Conservation (phyloP, 2,113 vertebrate species). For the Nicator chloris region DNA sequence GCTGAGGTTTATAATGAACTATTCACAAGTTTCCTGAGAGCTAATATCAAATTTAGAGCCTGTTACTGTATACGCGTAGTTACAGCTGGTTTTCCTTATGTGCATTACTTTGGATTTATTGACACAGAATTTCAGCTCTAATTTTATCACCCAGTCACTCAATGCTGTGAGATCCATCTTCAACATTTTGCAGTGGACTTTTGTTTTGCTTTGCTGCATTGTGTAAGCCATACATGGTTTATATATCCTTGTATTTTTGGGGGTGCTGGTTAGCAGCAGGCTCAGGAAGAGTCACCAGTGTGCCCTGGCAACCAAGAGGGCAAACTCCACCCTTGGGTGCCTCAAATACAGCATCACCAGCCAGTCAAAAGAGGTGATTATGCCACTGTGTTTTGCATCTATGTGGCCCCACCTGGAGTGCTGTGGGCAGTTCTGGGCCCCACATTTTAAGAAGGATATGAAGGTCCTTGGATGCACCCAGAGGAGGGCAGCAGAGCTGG, state of each 20-base stretch:
- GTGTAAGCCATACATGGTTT: accelerated
- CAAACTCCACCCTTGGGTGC: neutral
- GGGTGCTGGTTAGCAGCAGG: neutral
- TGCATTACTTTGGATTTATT: neutral
- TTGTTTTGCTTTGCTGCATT: neutral
- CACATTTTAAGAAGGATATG: neutral
- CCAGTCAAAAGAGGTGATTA: neutral
- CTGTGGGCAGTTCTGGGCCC: neutral
- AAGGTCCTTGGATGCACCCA: neutral
- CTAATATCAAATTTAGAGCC: neutral
- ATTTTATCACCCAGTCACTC: neutral
- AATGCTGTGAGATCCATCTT: neutral
- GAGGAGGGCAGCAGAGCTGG: neutral
- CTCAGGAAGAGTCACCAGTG: neutral
- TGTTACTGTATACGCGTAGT: neutral
- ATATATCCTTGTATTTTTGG: neutral
- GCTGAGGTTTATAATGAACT: neutral
- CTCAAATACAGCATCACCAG: neutral
- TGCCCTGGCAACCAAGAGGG: neutral
- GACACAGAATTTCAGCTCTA: neutral
- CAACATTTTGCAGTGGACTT: neutral
- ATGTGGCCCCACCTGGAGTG: neutral
- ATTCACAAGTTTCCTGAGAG: neutral
- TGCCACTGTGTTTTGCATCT: neutral
- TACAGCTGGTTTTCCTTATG: neutral